Base-by-base conservation (phyloP, 2,797 vertebrate genomes). In the Oreonectes daqikongensis region DNA sequence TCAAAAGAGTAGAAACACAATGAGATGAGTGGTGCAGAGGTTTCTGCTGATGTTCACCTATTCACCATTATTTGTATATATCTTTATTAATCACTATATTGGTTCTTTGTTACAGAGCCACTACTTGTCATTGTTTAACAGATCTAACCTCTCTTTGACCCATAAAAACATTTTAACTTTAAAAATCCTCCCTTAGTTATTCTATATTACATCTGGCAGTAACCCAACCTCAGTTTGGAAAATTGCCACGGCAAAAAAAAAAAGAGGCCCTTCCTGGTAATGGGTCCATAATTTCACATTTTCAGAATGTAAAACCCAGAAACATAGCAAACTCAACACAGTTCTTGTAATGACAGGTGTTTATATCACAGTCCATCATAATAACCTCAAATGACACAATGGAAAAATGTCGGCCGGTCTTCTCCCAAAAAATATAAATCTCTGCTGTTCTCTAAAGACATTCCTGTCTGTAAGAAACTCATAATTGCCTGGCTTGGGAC, bases 401-500 rank as follows among this genome's bases (percentile, higher is more conserved):
- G 40, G 30, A 66, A n/a, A 20, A 71, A 80, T 48, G 52, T 75
- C 53, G 20, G 38, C 26, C 40, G 4, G 65, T 61, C 48, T 18
- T 75, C 46, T 44, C 30, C 20, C n/a, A 57, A 28, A 76, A 79
- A 72, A 67, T 10, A 78, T 66, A 75, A 67, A 46, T 59, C 74
- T 61, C 59, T 42, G 4, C 50, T 35, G 22, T 42, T 55, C 44
- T 20, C 66, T 57, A 66, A 68, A 69, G 53, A 46, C 65, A 53
- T 42, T 70, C 65, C 22, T 78, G 61, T 52, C 61, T 65, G 28
- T 78, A 53, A 65, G 63, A 60, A 64, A 79, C 46, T 72, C 64
- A 44, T 79, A 83, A 83, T 76, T 81, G 76, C 72, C 48, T 7
- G 26, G 63, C 64, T 38, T 79, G 79, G 79, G 79, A 83, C 71